Conservation (phyloP, 2,113 vertebrate species). For the Hipposideros armiger region DNA sequence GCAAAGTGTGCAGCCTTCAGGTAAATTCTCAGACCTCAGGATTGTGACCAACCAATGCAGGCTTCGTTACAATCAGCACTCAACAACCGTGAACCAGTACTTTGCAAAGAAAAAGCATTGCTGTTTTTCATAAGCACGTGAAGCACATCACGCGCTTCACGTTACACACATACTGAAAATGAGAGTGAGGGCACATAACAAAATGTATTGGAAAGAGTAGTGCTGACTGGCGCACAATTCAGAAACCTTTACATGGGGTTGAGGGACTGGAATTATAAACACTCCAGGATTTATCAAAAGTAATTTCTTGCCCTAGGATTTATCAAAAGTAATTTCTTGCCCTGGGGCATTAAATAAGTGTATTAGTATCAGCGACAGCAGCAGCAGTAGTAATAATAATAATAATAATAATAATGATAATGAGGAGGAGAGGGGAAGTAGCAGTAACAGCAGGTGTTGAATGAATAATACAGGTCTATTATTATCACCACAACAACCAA, state of each 20-base stretch:
- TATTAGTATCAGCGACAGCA: neutral
- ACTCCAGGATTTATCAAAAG: neutral
- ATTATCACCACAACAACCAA: neutral
- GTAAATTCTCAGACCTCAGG: neutral
- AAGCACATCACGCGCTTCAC: too few relatives aligned
- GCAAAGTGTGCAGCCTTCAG: too few relatives aligned
- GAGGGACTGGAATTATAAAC: neutral
- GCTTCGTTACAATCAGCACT: neutral
- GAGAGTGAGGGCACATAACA: neutral
- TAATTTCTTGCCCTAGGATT: neutral
- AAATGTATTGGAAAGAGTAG: neutral
- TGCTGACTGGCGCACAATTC: neutral
- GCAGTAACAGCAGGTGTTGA: neutral
- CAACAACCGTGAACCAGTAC: accelerated
- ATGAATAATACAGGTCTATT: neutral
- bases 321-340: neutral
- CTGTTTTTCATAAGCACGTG: neutral
- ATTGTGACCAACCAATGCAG: neutral
- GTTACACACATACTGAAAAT: neutral
- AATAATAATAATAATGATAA: neutral
- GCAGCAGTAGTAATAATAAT: neutral
- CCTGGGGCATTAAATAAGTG: neutral
- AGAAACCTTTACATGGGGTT: neutral
- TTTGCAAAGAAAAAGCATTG: neutral
- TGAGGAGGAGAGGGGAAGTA: neutral